Base-by-base conservation (phyloP, 2,113 vertebrate genomes). In the Castor canadensis region DNA sequence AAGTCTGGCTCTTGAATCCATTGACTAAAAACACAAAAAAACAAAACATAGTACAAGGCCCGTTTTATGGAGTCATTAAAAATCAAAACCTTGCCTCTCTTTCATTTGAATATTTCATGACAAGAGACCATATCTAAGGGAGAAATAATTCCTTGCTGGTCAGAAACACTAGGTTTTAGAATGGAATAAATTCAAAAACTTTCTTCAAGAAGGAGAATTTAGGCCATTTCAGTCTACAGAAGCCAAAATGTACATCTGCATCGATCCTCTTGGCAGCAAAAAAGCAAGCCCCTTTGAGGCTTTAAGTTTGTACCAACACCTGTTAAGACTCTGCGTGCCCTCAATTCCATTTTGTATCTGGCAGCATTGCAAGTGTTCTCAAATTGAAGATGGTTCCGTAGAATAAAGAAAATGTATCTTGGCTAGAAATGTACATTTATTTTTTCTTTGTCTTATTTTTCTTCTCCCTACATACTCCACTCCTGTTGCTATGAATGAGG, bases 171-270 rank as follows among this genome's bases (percentile, higher is more conserved):
- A 83, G 54, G 47, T 69, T 96, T 92, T 71, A 96, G 80, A 64
- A 89, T 35, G 45, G 89, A 98, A 95, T 89, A 97, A 94, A 97
- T 97, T 97, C 91, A 94, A 87, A 95, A 96, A 97, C 94, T 96
- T 97, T 97, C 93, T 88, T 95, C 71, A 85, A 95, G 92, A 94
- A 94, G 88, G 22, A 96, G 47, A 95, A 97, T 95, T 84, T 82
- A 97, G 95, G 91, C 93, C 93, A 93, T 87, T 95, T 79, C 91
- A 80, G 86, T 71, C 80, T 80, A 86, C 60, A 96, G 89, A 92
- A 94, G 94, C 93, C 93, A 97, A 94, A 89, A 69, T 17, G 20
- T 97, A 73, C 93, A 97, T 95, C 95, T 97, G 95, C 90, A 95
- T 91, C 58, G 20, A 96, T 87, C 66, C 28, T 92, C 88, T 95